These are phyloP conservation scores for Picathartes gymnocephalus DNA, from an alignment of 2,113 vertebrate species.

Conservation along the genomic window DNA sequence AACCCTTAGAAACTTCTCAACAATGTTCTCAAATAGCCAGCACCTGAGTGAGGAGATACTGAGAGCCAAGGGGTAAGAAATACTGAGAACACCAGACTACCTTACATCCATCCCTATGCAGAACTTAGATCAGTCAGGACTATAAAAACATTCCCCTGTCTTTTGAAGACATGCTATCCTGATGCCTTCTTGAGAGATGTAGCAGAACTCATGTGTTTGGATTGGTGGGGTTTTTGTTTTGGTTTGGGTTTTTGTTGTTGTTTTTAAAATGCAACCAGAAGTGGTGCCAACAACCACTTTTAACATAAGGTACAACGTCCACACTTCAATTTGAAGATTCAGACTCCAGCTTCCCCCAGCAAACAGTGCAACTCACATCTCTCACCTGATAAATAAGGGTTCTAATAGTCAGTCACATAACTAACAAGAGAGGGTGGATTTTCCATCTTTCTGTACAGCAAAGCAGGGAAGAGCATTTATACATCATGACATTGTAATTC, in stretches of 20 bases:
- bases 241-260: background rate
- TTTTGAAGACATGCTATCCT: background rate
- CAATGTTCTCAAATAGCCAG: background rate
- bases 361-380: background rate
- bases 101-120: background rate
- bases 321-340: background rate
- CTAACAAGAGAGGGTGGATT: background rate
- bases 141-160: background rate
- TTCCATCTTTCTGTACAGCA: background rate
- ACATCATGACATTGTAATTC: background rate
- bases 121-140: background rate
- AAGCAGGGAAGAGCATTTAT: background rate
- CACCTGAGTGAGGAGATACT: background rate
- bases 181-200: background rate
- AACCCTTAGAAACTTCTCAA: background rate
- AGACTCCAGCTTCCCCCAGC: background rate
- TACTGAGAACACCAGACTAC: background rate
- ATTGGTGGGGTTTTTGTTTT: background rate
- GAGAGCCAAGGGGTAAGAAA: background rate
- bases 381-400: background rate
- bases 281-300: background rate
- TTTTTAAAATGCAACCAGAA: background rate
- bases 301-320: background rate
- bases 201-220: background rate
- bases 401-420: background rate